These are phyloP conservation scores for Pseudomyrmex dendroicus DNA, from an alignment of 1,140 invertebrate genomes.

Conservation along the genomic window DNA sequence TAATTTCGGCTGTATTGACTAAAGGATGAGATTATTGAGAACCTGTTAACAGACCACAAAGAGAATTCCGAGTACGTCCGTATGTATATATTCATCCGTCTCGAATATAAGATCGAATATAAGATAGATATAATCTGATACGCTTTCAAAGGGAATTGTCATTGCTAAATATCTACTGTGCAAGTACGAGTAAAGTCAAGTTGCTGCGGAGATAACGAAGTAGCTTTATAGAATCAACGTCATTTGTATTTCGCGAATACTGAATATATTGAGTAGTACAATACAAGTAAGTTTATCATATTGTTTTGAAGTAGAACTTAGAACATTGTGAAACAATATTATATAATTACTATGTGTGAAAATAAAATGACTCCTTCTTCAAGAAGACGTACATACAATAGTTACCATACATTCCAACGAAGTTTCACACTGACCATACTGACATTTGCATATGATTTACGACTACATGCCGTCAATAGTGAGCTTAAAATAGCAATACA, in stretches of 20 bases:
- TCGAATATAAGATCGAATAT: constrained; percentile 27
- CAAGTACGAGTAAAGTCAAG: not conserved
- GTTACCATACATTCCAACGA: constrained; percentile 46
- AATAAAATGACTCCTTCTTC: too few relatives aligned
- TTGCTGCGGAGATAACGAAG: not conserved
- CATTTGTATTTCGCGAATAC: not conserved
- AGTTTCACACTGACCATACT: constrained; percentile 24
- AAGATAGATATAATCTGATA: constrained; percentile 26
- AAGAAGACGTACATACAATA: too few relatives aligned
- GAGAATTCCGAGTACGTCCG: constrained; percentile 28
- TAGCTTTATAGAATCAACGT: not conserved
- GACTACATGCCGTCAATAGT: constrained; percentile 13
- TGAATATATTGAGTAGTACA: not conserved
- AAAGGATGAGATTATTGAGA: constrained; percentile 40
- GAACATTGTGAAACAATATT: not conserved
- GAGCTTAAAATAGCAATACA: constrained; percentile 72
- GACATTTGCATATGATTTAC: constrained; percentile 71
- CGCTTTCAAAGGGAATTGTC: constrained; percentile 32
- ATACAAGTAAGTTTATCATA: not conserved
- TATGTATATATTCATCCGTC: constrained; percentile 3
- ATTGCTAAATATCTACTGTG: not conserved
- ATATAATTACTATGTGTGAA: too few relatives aligned
- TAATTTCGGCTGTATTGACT: constrained; percentile 7
- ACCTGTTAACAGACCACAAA: constrained; percentile 34
- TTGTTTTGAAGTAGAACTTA: not conserved